Evolutionary conservation across 1,140 invertebrate species (phyloP), one percentile per base, ranked within the genome.

Genomic region (Patella vulgata): DNA sequence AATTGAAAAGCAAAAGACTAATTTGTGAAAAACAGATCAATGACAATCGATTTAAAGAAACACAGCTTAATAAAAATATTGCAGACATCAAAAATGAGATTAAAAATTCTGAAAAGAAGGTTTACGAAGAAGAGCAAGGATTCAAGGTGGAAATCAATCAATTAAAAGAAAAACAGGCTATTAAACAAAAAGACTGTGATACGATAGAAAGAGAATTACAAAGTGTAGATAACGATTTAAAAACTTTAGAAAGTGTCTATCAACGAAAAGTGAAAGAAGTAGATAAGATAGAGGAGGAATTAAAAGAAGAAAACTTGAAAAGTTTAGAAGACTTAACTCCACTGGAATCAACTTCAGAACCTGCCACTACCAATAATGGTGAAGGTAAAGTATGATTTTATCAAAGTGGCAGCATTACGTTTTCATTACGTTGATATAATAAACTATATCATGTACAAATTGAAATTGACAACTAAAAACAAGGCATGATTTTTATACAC

Each of bases 251-350:
- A n/a, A 69, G 64, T 53, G 62, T 73, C 0, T 43, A 72, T 28
- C 63, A 80, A 52, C 59, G 66, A 28, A 66, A 58, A 39, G n/a
- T 33, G 3, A 19, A 42, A 19, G 25, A 57, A 36, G 43, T 95
- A 23, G 93, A 94, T 71, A 87, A 90, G 66, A 83, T 96, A 57
- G 92, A 95, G 6, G 87, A 91, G 30, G 92, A 95, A 75, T 94
- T 96, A 90, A 94, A 96, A 82, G 92, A 95, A 79, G 93, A 93
- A 1, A 96, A 96, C 84, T 84, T 96, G 31, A 91, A 73, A 44
- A 73, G 71, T 81, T 85, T 96, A 39, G 90, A 90, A n/a, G n/a
- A 91, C 92, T 61, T 91, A 91, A 44, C 76, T 80, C 12, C 88
- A 89, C 92, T 94, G 77, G 92, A 94, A 85, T 85, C 93, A 25